phyloP scores from a whole-genome alignment of 1,140 invertebrate species.

The Nebria ingens region DNA sequence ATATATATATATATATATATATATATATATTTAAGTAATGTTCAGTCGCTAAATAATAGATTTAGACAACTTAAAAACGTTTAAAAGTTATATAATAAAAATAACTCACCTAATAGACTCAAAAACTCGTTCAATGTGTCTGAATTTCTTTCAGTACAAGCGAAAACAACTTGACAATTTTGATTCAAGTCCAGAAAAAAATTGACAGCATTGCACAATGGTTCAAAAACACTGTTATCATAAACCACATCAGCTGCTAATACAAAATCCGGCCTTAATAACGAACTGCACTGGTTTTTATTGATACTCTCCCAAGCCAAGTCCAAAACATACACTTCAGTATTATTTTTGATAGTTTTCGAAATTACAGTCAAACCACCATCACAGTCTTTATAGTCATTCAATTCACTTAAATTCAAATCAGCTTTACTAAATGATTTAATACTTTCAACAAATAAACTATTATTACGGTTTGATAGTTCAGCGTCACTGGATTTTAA shows the following conservation, averaged over 20 bases:
- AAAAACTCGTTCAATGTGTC: constrained; percentile 37
- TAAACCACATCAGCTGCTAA: constrained; percentile 45
- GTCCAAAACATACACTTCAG: constrained; percentile 31
- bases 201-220: constrained; percentile 33
- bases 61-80: background rate
- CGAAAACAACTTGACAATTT: constrained; percentile 34
- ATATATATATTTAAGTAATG: too few species aligned
- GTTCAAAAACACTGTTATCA: constrained; percentile 35
- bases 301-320: constrained; percentile 41
- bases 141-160: constrained; percentile 40
- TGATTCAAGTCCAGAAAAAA: constrained; percentile 24
- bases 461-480: background rate
- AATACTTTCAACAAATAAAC: background rate
- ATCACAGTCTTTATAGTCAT: background rate
- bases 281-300: constrained; percentile 20
- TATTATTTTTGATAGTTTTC: constrained; percentile 18
- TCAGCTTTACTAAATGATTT: background rate
- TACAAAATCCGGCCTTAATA: constrained; percentile 34
- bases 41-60: background rate
- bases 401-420: background rate
- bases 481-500: background rate
- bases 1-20: too few species aligned
- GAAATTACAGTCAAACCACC: constrained; percentile 10
- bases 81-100: constrained; percentile 12
- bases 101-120: constrained; percentile 34